Base-by-base conservation (phyloP, 2,888 invertebrate species). In the Corythucha ciliata region DNA sequence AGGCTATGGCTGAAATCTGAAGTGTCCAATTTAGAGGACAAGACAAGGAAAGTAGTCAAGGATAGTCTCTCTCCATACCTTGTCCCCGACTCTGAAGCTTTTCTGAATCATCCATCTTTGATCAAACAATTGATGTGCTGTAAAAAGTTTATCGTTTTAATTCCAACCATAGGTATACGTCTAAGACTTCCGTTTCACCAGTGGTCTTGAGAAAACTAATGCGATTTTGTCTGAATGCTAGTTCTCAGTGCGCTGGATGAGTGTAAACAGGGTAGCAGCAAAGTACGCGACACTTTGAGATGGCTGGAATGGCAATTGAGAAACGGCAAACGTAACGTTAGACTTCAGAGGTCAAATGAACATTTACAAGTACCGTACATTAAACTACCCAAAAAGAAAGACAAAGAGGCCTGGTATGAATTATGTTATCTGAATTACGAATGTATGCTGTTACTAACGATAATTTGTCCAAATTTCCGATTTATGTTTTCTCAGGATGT, bases 271-370 rank as follows among this genome's bases (percentile, higher is more conserved):
- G 83, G 83, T 59, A 83, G 83, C 63, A 79, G 80, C 58, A 78
- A 81, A 57, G 92, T 91, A 1, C 77, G 93, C 46, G 90, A 92
- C 66, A 90, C 89, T 3, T 93, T 92, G 54, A 83, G 93, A 59
- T 94, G 92, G 92, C 72, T 94, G 57, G 93, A 93, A 69, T 73
- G 77, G 29, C 90, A 92, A 66, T 79, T 93, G 58, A 80, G 82
- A 59, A 80, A 81, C 57, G 93, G 93, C 10, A 90, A 89, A 61
- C 76, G 91, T 58, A 91, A 83, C 67, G 74, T 93, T 63, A 76
- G 90, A 59, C 83, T 90, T 0, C 93, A 93, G 69, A 79, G 89
- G 20, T 80, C 83, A 16, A 83, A 85, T 54, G 92, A 94, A 69
- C 77, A 80, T 22, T 72, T 81, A 42, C 74, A 83, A 2, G 70